phyloP scores from a whole-genome alignment of 2,113 vertebrate genomes.

The Amia ocellicauda region DNA sequence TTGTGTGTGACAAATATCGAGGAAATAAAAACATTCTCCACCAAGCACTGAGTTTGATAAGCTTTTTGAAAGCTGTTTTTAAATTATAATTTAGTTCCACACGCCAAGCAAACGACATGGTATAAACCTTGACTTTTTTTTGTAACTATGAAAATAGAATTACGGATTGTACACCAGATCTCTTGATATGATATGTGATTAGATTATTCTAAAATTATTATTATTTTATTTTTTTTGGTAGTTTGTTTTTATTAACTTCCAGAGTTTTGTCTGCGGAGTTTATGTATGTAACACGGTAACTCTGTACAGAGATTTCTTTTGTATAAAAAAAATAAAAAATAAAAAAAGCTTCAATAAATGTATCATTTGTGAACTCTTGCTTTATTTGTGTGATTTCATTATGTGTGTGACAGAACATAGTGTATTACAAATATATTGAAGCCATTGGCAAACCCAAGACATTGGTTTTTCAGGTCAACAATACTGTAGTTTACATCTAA shows the following conservation, averaged over 20 bases:
- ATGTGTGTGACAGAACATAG: too few species aligned
- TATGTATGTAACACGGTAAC: conserved; percentile 17
- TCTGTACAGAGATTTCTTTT: conserved; percentile 26
- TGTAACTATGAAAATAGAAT: neutral
- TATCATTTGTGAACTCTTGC: too few species aligned
- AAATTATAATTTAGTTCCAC: neutral
- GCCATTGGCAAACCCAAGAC: too few species aligned
- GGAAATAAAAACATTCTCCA: too few species aligned
- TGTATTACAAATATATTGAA: too few species aligned
- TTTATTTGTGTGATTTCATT: too few species aligned
- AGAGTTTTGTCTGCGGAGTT: conserved; percentile 20
- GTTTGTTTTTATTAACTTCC: conserved; percentile 19
- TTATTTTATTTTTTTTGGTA: conserved; percentile 7
- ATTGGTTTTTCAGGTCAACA: too few species aligned
- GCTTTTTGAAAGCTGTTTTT: neutral
- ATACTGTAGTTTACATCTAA: too few species aligned
- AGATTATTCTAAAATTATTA: conserved; percentile 5
- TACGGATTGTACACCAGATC: conserved; percentile 10
- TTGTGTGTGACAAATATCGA: too few species aligned
- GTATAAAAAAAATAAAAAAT: neutral
- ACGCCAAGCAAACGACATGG: neutral
- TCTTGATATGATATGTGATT: conserved; percentile 14
- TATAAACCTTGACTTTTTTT: conserved; percentile 2
- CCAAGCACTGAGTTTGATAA: too few species aligned
- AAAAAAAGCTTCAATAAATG: conserved; percentile 18